Base-by-base conservation (phyloP, 92 coral and sea anemone species). In the Desmophyllum pertusum region DNA sequence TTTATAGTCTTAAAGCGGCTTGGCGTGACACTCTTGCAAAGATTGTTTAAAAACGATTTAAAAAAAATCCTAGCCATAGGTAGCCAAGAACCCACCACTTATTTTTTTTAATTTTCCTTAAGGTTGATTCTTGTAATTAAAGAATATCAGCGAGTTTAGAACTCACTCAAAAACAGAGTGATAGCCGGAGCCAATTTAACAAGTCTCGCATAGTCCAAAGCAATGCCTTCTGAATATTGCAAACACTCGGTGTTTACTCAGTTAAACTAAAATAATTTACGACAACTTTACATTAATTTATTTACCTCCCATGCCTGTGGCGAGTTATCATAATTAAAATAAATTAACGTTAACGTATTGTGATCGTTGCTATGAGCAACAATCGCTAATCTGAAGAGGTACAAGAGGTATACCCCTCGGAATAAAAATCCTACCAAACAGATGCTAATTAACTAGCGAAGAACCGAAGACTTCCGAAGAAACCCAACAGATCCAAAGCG, bases 181-280 rank as follows among this genome's bases (percentile, higher is more conserved):
- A 55, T n/a, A n/a, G n/a, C n/a, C 10, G 2, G 6, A 55, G 63
- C 30, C 30, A 55, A 23, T 23, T 55, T 6, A 27, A 21, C 65
- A 27, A 59, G 4, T 25, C 35, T 59, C 17, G 10, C 15, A 55
- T n/a, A 6, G 10, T 4, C 6, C 4, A 55, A 23, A 13, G 25
- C 63, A 23, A 55, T 23, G 23, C 63, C 23, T 23, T 6, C 30
- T 23, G 29, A 55, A 9, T 55, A 55, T 0, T 17, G 10, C 3
- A 14, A 25, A 25, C 33, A 4, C 10, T 14, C 35, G 6, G 65
- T 48, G 51, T 8, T 59, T 50, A 48, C 59, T 10, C 41, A 48
- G 29, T 51, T 15, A 52, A 33, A 59, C 68, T 77, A 57, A 38
- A 57, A 36, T 55, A 73, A 55, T 23, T 77, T n/a, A 57, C 36